Conservation (phyloP, 1,140 invertebrate species). For the Drosophila orena region DNA sequence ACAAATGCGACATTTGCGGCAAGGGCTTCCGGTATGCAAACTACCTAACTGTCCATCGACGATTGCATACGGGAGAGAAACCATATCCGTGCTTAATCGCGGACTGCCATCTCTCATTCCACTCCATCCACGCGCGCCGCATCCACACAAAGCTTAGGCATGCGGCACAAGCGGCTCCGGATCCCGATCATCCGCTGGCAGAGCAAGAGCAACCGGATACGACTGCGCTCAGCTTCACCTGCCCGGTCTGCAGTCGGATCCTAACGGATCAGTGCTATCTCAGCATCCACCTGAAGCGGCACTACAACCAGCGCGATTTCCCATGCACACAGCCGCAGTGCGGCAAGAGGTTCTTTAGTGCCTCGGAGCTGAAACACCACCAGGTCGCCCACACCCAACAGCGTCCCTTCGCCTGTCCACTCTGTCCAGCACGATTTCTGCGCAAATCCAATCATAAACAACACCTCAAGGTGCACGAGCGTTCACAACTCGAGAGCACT, state of each 20-base stretch:
- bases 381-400: conserved; percentile 93
- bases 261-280: conserved; percentile 73
- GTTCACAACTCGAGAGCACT: conserved; percentile 84
- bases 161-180: background rate
- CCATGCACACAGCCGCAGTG: conserved; percentile 51
- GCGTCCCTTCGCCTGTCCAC: conserved; percentile 90
- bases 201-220: background rate
- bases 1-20: conserved; percentile 86
- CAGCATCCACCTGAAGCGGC: conserved; percentile 67
- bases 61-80: conserved; percentile 92
- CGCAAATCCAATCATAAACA: conserved; percentile 95
- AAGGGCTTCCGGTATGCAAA: conserved; percentile 87
- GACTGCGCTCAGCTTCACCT: conserved; percentile 57
- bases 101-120: conserved; percentile 52
- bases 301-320: conserved; percentile 69
- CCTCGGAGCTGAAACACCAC: conserved; percentile 77
- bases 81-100: conserved; percentile 86
- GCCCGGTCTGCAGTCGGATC: conserved; percentile 60
- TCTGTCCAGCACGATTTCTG: conserved; percentile 91
- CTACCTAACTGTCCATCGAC: conserved; percentile 86
- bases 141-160: conserved; percentile 64
- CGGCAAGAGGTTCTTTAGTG: conserved; percentile 69
- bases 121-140: conserved; percentile 71
- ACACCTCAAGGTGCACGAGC: conserved; percentile 92
- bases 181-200: background rate